Conservation (phyloP, 2,113 vertebrate genomes). For the Apteryx mantelli region DNA sequence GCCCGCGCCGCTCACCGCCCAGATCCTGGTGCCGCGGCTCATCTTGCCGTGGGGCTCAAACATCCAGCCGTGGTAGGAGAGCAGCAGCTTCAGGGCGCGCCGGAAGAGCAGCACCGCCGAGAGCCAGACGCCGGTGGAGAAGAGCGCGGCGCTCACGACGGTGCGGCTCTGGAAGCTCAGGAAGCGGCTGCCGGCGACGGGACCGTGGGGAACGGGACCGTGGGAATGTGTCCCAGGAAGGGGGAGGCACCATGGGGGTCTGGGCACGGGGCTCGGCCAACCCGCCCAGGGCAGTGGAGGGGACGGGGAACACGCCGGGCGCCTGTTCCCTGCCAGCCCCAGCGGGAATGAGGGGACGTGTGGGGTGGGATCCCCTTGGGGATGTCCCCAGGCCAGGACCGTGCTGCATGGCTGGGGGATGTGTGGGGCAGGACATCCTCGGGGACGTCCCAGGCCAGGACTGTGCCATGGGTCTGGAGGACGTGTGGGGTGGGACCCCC, state of each 20-base stretch:
- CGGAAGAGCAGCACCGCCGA: slow-evolving; percentile 87
- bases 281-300: neutral
- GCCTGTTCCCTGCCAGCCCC: no score
- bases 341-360: neutral
- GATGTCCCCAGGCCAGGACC: neutral
- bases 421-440: fast-evolving
- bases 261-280: no score
- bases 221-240: no score
- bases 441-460: no score
- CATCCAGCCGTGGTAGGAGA: slow-evolving; percentile 95
- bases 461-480: fast-evolving
- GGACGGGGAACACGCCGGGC: no score
- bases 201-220: neutral
- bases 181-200: neutral
- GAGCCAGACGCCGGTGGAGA: slow-evolving; percentile 90
- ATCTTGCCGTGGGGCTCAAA: slow-evolving; percentile 90
- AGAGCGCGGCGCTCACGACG: slow-evolving; percentile 82
- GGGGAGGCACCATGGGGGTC: neutral
- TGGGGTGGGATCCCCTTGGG: fast-evolving
- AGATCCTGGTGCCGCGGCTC: slow-evolving; percentile 85
- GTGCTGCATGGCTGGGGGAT: neutral
- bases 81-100: slow-evolving; percentile 85
- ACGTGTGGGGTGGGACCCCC: fast-evolving
- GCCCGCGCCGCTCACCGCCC: slow-evolving; percentile 82
- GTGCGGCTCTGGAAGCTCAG: slow-evolving; percentile 51